phyloP scores from a whole-genome alignment of 2,797 vertebrate genomes.

The Artibeus jamaicensis region DNA sequence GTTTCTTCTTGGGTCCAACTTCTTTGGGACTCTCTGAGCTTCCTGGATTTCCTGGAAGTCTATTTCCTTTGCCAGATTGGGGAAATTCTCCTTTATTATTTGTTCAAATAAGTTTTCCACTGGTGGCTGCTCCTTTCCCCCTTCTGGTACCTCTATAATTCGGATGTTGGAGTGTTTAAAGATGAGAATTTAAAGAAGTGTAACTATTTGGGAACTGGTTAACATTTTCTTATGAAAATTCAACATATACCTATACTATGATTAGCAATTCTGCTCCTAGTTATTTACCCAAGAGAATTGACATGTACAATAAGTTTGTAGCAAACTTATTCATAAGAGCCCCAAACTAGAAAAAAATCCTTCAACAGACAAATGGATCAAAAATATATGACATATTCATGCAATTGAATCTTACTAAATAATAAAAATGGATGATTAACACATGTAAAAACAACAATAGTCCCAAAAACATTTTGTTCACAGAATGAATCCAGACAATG shows the following conservation, averaged over 20 bases:
- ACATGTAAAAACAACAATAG: neutral
- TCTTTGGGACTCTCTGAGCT: too few relatives aligned
- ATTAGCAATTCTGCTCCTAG: neutral
- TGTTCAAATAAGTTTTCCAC: too few relatives aligned
- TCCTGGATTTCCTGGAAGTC: too few relatives aligned
- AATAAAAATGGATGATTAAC: neutral
- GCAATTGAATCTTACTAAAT: neutral
- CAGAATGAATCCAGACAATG: neutral
- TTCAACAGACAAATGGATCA: neutral
- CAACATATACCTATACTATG: neutral
- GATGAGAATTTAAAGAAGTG: too few relatives aligned
- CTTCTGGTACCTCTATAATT: too few relatives aligned
- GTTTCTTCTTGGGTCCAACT: too few relatives aligned
- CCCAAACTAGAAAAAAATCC: neutral
- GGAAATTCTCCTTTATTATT: too few relatives aligned
- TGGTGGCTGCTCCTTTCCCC: too few relatives aligned
- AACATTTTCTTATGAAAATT: neutral
- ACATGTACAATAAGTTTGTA: neutral
- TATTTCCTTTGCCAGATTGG: too few relatives aligned
- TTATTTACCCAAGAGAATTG: neutral
- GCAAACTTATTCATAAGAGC: neutral
- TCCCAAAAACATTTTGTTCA: neutral
- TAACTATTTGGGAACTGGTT: neutral
- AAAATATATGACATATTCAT: neutral
- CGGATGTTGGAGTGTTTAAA: too few relatives aligned